Base-by-base conservation (phyloP, 2,797 vertebrate species). In the Triplophysa bombifrons region DNA sequence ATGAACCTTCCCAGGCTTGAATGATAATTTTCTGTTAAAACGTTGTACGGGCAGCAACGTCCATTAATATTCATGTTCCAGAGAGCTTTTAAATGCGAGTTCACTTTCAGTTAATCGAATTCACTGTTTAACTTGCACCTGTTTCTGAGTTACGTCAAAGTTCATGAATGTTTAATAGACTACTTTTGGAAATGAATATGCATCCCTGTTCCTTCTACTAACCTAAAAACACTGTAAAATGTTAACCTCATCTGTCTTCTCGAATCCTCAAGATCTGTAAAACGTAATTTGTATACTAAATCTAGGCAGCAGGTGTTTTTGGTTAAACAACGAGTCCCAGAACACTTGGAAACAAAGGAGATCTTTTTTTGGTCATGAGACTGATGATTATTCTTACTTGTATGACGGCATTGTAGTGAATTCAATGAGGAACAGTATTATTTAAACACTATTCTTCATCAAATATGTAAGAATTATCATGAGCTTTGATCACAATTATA, bases 311-410 rank as follows among this genome's bases (percentile, higher is more conserved):
- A 68, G 22, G 64, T 58, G 38, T 68, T 67, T 55, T 48, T 19
- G 51, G 38, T 46, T 56, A 34, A 67, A 72, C 51, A 64, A 2
- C 8, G 12, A 25, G 30, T 41, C 48, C 44, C 56, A 73, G 63
- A 80, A 53, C 48, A 12, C 27, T 22, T 64, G 20, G 17, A 64
- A 72, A 72, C 13, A 27, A 64, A 51, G 0, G 17, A 76, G 67
- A 22, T 68, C 61, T 71, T 64, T 70, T 68, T 80, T 56, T 51
- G 68, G 41, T 48, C n/a, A 55, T 65, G 65, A 66, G 64, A 76
- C 73, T 72, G 70, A 70, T 82, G 76, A 82, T 77, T 61, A 72
- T 80, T 55, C 38, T 83, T 74, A 83, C 75, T 73, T 76, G 34
- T 50, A 19, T 70, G 80, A 80, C 53, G 27, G n/a, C n/a, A n/a